Evolutionary conservation across 2,797 vertebrate genomes (phyloP), one percentile per base, ranked within the genome.

Genomic region (Danionella dracula): DNA sequence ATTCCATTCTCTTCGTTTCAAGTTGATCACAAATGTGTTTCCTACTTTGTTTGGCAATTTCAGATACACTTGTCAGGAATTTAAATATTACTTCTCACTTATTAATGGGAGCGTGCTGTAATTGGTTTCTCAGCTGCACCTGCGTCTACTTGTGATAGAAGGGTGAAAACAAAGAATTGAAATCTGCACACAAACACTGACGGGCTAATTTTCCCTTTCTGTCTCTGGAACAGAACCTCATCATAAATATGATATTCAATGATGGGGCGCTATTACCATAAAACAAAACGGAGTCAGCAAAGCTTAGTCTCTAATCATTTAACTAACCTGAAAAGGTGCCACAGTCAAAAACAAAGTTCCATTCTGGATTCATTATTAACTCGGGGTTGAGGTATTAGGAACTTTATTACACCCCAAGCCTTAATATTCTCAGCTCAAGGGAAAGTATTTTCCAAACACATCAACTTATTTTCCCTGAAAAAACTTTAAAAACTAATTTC

Each of bases 31-130:
- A 35, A 19, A 61, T 64, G 45, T 46, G 44, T 66, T 45, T 60
- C 29, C 40, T 37, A 38, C 42, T 68, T 78, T 70, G 71, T 60
- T 74, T 68, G 35, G 34, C 38, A 71, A 67, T 78, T 79, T 59
- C 38, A 23, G 70, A 42, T 66, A 41, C 62, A 59, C 16, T 5
- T 4, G 8, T 50, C 76, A 76, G 78, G 66, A 77, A 70, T 79
- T 78, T 74, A 15, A 78, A 69, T 61, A 76, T 44, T 62, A 65
- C 66, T 79, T 27, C 61, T 81, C 65, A 79, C 79, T 81, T 83
- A 82, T 79, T 82, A 83, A 84, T 81, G 73, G 76, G 66, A 70
- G 66, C 76, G 75, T 16, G 20, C n/a, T 42, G 58, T 76, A 85
- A 82, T 82, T 80, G 69, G 68, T 73, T 59, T 73, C 38, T 68